These are phyloP conservation scores for Mugil cephalus DNA, from an alignment of 2,113 vertebrate genomes.

Conservation along the genomic window DNA sequence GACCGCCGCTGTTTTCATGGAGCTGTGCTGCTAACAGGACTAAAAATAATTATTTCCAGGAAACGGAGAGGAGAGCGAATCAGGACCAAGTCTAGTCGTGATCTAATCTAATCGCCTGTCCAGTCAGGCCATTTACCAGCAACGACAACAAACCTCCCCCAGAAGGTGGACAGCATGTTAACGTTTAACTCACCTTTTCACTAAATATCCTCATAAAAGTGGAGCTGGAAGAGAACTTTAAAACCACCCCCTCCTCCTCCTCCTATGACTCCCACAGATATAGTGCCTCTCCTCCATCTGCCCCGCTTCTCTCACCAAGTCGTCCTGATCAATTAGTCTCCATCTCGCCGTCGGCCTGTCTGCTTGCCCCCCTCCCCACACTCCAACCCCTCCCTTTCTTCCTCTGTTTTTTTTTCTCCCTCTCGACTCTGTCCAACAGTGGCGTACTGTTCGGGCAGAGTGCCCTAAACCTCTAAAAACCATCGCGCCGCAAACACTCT, in stretches of 20 bases:
- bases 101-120: conserved; percentile 7
- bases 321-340: conserved; percentile 65
- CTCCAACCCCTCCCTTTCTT: no score
- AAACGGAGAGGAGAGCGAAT: neutral
- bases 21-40: neutral
- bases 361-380: conserved; percentile 64
- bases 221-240: no score
- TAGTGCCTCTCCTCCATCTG: conserved; percentile 48
- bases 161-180: no score
- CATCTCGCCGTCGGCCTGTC: conserved; percentile 70
- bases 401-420: conserved; percentile 75
- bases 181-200: no score
- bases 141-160: neutral
- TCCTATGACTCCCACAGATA: conserved; percentile 6
- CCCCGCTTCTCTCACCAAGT: conserved; percentile 16
- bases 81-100: neutral
- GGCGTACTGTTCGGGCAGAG: conserved; percentile 51
- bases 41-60: conserved; percentile 14
- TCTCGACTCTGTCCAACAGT: conserved; percentile 69
- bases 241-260: conserved; percentile 3
- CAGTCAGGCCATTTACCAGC: neutral
- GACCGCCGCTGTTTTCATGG: neutral
- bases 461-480: conserved; percentile 68
- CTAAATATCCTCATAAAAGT: no score
- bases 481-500: conserved; percentile 79